Percentiles rank a stretch among this genome's conserved stretches.
These are phyloP conservation scores for Trichacis sp. DNA, from an alignment of 2,888 invertebrate species.

Conservation along the genomic window DNA sequence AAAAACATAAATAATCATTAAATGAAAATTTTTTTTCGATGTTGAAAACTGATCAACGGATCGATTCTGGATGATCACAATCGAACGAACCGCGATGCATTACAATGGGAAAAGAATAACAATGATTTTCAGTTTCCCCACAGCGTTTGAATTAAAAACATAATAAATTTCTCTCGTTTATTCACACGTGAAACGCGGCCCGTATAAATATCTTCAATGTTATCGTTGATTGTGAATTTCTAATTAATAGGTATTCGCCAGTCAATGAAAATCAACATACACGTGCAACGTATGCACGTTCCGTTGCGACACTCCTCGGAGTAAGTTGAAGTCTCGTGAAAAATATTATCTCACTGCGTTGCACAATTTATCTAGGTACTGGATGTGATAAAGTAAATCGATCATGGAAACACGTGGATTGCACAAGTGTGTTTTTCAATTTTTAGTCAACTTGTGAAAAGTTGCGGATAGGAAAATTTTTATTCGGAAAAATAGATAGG, in stretches of 20 bases:
- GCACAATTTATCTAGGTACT: constrained; percentile 25
- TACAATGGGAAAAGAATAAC: too few species aligned
- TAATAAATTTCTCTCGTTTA: constrained; percentile 25
- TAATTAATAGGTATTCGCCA: constrained; percentile 31
- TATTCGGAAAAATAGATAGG: too few species aligned
- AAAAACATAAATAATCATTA: too few species aligned
- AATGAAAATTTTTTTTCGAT: too few species aligned
- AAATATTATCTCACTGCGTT: constrained; percentile 29
- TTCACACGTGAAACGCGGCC: constrained; percentile 21
- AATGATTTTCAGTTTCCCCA: background rate
- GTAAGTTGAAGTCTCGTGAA: constrained; percentile 27
- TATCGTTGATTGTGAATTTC: constrained; percentile 35
- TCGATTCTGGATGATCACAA: too few species aligned
- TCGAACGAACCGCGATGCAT: too few species aligned
- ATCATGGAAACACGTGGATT: constrained; percentile 14
- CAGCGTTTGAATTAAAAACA: background rate
- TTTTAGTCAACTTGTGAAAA: too few species aligned
- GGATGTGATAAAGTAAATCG: constrained; percentile 21
- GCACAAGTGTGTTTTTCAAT: background rate
- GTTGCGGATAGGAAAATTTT: too few species aligned
- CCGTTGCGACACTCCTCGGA: constrained; percentile 24
- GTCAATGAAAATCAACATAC: constrained; percentile 39
- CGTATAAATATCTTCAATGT: constrained; percentile 37
- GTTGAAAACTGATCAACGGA: too few species aligned
- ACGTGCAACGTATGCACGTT: constrained; percentile 6